Conservation (phyloP, 2,113 vertebrate species). For the Rhinichthys klamathensis region DNA sequence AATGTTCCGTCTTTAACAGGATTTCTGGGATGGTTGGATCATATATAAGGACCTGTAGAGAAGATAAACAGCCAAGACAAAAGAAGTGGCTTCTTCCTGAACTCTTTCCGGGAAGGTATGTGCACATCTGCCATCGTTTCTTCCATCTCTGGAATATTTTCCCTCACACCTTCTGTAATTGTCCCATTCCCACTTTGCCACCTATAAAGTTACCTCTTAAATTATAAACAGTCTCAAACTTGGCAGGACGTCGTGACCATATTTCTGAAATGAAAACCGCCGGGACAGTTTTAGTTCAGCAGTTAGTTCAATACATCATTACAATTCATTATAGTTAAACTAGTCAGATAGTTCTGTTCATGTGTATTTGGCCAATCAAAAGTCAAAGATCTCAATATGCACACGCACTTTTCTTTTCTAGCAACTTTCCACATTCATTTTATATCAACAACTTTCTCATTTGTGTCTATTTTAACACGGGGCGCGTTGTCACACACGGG, state of each 20-base stretch:
- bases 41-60: not conserved
- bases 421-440: not conserved
- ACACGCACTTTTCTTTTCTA: not conserved
- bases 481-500: no score
- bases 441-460: not conserved
- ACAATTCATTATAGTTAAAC: not conserved
- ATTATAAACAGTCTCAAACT: not conserved
- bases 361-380: not conserved
- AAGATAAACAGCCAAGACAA: not conserved
- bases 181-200: slow-evolving; percentile 1
- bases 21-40: not conserved
- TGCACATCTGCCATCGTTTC: slow-evolving; percentile 16
- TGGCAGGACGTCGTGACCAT: not conserved
- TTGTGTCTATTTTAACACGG: not conserved
- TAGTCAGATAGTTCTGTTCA: not conserved
- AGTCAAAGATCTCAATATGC: not conserved
- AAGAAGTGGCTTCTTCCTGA: not conserved
- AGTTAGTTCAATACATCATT: not conserved
- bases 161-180: not conserved
- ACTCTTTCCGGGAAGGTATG: slow-evolving; percentile 1
- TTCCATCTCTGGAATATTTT: slow-evolving; percentile 26
- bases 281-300: not conserved
- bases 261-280: not conserved
- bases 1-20: not conserved
- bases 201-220: slow-evolving; percentile 13